Evolutionary conservation across 1,140 invertebrate genomes (phyloP), one percentile per base, ranked within the genome.

Genomic region (Drosophila burlai): DNA sequence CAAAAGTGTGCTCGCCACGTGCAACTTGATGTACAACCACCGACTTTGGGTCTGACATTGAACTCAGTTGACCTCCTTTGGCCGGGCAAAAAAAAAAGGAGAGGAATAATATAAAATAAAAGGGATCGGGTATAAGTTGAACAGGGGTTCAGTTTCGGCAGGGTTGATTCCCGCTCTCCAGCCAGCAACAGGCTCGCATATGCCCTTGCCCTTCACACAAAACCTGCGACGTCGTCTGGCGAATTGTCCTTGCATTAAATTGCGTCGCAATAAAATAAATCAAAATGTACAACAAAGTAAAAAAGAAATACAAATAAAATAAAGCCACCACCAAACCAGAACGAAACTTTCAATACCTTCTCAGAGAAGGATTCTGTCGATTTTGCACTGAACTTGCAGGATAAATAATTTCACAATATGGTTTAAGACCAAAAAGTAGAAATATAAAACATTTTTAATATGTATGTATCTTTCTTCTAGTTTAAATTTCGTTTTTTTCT

Each of bases 221-320:
- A 63, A 65, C 49, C 65, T 65, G 65, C 47, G 71, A 10, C 21
- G 50, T 40, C 68, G 69, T 73, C 54, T 61, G 45, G 49, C 49
- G 58, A 67, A 74, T 83, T 87, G 83, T 86, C 83, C 83, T 89
- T 83, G 77, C 78, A 74, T 80, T 73, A 82, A 90, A 82, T 90
- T 89, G 86, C 85, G 85, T 85, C 81, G 85, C 86, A 83, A 81
- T 73, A 64, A 91, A 83, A 86, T 91, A 87, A 91, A 91, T 91
- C 87, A 91, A 78, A 91, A 67, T 76, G 61, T 59, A 73, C 69
- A 71, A 72, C 65, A 43, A 34, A 26, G 36, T 24, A 49, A 47
- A 43, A 49, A 62, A 13, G 42, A 47, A 40, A 38, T 60, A 42
- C 40, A 69, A 71, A 55, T 46, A 71, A 55, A 21, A 58, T 55